A percentile compares a stretch with the other conserved stretches of the same genome.
Conservation (phyloP, 2,797 vertebrate species). For the Cuniculus paca region DNA sequence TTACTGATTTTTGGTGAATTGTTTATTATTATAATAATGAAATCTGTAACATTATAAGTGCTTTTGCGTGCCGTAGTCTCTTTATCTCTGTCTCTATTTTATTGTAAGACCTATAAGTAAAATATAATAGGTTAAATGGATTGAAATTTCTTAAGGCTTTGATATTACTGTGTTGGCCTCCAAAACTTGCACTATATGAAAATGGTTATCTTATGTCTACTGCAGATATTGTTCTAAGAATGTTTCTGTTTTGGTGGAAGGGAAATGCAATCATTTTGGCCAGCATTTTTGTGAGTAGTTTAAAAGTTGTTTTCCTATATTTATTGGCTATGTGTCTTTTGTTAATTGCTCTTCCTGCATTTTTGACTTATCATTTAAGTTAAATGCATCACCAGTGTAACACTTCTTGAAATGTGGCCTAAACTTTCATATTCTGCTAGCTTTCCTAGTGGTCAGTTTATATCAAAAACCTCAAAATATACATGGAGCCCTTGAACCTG, state of each 20-base stretch:
- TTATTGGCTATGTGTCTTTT: neutral
- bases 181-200: neutral
- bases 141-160: neutral
- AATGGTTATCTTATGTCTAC: neutral
- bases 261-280: neutral
- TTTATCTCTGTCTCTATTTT: neutral
- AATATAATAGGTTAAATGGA: neutral
- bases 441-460: neutral
- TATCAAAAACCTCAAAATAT: neutral
- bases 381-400: neutral
- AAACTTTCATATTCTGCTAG: neutral
- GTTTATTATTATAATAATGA: neutral
- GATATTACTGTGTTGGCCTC: neutral
- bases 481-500: neutral
- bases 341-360: neutral
- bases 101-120: neutral
- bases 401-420: neutral
- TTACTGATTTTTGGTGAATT: neutral
- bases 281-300: neutral
- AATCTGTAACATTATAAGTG: neutral
- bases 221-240: neutral
- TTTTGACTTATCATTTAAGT: constrained; percentile 1
- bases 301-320: neutral
- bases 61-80: neutral
- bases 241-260: neutral